Evolutionary conservation across 2,888 invertebrate genomes (phyloP).

Genomic region (Parnassius orleans): DNA sequence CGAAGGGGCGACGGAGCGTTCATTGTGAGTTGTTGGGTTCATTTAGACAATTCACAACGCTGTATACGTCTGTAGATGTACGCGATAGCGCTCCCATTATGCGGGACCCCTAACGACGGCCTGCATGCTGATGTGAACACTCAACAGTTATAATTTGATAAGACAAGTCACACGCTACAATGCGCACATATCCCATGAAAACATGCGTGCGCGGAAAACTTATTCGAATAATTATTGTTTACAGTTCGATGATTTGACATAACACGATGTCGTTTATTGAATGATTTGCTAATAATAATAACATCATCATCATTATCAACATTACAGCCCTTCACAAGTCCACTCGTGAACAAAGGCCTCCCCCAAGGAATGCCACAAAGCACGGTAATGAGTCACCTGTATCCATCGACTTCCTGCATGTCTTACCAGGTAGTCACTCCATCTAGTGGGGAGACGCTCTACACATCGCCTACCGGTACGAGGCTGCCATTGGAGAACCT

Average conservation of each 20-base stretch:
- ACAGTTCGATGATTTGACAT: background rate
- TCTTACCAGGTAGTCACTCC: too few relatives aligned
- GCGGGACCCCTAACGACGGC: conserved; percentile 59
- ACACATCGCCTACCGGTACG: too few relatives aligned
- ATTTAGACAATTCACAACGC: conserved; percentile 70
- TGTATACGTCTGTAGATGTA: conserved; percentile 60
- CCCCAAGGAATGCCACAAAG: too few relatives aligned
- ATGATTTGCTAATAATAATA: too few relatives aligned
- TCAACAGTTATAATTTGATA: conserved; percentile 63
- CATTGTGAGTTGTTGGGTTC: conserved; percentile 70
- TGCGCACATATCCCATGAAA: conserved; percentile 13
- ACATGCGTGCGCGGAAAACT: conserved; percentile 13
- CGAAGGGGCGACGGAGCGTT: conserved; percentile 57
- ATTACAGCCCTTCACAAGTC: too few relatives aligned
- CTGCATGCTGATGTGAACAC: conserved; percentile 55
- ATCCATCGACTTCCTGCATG: too few relatives aligned
- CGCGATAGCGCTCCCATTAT: conserved; percentile 63
- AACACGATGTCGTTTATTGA: too few relatives aligned
- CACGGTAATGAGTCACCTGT: too few relatives aligned
- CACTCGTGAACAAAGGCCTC: too few relatives aligned
- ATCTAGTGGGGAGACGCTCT: too few relatives aligned
- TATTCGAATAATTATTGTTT: conserved; percentile 28
- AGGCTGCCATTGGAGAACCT: too few relatives aligned
- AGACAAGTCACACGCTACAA: conserved; percentile 41
- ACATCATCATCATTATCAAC: too few relatives aligned